These are phyloP conservation scores for Stomorhina lunata DNA, from an alignment of 2,888 invertebrate genomes.

Conservation along the genomic window DNA sequence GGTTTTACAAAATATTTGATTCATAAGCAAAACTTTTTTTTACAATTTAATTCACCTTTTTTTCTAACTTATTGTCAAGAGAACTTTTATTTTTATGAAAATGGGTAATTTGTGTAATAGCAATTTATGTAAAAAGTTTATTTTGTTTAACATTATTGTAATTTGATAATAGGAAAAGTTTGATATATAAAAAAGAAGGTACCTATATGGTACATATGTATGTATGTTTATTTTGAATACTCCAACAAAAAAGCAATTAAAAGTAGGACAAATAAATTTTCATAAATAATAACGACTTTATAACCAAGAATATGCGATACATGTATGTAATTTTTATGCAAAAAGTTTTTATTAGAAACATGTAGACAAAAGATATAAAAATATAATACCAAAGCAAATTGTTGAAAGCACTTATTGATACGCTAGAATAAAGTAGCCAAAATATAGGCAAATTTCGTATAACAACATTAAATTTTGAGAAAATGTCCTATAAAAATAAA, in stretches of 20 bases:
- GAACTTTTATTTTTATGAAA: neutral
- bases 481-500: too few species aligned
- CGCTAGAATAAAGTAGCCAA: too few species aligned
- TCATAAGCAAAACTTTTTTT: neutral
- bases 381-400: too few species aligned
- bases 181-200: neutral
- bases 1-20: too few species aligned
- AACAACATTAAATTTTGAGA: too few species aligned
- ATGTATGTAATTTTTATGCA: neutral
- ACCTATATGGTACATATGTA: too few species aligned
- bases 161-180: neutral
- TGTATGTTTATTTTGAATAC: too few species aligned
- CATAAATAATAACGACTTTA: neutral
- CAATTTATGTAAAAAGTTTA: neutral
- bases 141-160: neutral
- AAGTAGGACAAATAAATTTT: neutral
- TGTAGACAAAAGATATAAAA: too few species aligned
- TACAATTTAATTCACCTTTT: neutral
- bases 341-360: neutral
- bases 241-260: neutral
- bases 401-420: too few species aligned
- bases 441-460: too few species aligned
- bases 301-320: neutral
- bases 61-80: neutral
- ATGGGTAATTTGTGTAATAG: neutral